Percentiles rank a stretch among this genome's conserved stretches.
phyloP scores from a whole-genome alignment of 1,140 invertebrate genomes.

The Hypsibius dujardini region DNA sequence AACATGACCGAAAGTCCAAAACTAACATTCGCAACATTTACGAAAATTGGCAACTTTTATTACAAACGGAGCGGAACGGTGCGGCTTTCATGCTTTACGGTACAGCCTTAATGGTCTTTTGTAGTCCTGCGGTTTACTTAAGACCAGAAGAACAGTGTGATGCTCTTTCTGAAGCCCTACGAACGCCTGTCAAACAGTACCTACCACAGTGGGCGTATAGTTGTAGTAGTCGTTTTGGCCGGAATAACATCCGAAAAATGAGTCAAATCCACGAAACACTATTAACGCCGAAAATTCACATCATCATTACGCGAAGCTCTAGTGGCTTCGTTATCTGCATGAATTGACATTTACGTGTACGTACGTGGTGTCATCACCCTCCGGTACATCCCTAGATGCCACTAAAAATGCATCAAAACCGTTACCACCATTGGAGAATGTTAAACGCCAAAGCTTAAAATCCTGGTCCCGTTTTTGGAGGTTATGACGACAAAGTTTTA shows the following conservation, averaged over 20 bases:
- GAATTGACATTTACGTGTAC: not conserved
- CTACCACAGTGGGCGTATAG: slow-evolving; percentile 33
- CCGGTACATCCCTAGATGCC: slow-evolving; percentile 58
- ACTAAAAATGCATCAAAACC: slow-evolving; percentile 32
- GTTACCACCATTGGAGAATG: no score
- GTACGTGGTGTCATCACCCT: slow-evolving; percentile 50
- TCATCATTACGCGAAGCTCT: not conserved
- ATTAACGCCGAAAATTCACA: not conserved
- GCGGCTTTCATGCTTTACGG: no score
- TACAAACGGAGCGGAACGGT: no score
- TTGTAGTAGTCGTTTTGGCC: slow-evolving; percentile 65
- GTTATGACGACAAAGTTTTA: slow-evolving; percentile 13
- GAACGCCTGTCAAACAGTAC: no score
- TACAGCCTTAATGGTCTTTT: no score
- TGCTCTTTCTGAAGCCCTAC: no score
- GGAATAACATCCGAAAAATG: slow-evolving; percentile 63
- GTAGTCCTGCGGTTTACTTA: no score
- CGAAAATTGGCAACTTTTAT: no score
- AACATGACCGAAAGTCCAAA: not conserved
- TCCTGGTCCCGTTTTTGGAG: not conserved
- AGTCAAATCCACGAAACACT: slow-evolving; percentile 54
- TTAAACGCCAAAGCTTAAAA: no score
- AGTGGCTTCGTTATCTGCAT: no score
- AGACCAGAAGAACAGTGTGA: no score
- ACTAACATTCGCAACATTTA: not conserved